phyloP scores from a whole-genome alignment of 2,888 invertebrate species.

The Spilosoma lubricipeda region DNA sequence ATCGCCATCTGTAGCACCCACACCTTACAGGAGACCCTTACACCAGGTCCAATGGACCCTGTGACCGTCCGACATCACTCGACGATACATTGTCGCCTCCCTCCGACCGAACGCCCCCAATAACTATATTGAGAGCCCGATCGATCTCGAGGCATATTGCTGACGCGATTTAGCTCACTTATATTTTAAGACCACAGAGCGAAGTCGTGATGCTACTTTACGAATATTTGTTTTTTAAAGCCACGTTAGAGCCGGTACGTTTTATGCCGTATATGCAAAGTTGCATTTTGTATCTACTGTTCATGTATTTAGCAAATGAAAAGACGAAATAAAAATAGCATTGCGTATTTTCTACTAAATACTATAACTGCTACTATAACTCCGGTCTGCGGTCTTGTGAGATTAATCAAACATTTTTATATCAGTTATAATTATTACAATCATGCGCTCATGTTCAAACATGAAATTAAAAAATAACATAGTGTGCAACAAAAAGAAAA shows the following conservation, averaged over 20 bases:
- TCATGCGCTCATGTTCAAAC: constrained; percentile 78
- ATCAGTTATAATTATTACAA: constrained; percentile 45
- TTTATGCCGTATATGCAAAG: constrained; percentile 21
- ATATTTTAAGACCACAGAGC: constrained; percentile 44
- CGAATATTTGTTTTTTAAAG: constrained; percentile 25
- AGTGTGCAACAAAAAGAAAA: constrained; percentile 63
- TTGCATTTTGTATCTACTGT: constrained; percentile 24
- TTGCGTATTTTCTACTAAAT: constrained; percentile 31
- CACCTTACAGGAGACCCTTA: constrained; percentile 55
- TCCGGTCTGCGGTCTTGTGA: constrained; percentile 48
- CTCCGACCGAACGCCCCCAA: constrained; percentile 61
- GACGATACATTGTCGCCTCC: constrained; percentile 60
- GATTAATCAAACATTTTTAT: constrained; percentile 33
- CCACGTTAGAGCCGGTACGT: constrained; percentile 31
- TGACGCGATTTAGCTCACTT: constrained; percentile 40
- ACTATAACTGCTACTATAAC: constrained; percentile 36
- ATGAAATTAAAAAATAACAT: constrained; percentile 73
- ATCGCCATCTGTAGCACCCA: constrained; percentile 78
- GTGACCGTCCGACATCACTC: constrained; percentile 8
- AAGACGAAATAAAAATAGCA: constrained; percentile 2
- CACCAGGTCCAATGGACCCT: constrained; percentile 22
- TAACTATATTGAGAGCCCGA: constrained; percentile 66
- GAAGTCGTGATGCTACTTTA: constrained; percentile 24
- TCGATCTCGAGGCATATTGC: constrained; percentile 66
- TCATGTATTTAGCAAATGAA: constrained; percentile 26